Conservation (phyloP, 1,140 invertebrate genomes). For the Drosophila paulistorum region DNA sequence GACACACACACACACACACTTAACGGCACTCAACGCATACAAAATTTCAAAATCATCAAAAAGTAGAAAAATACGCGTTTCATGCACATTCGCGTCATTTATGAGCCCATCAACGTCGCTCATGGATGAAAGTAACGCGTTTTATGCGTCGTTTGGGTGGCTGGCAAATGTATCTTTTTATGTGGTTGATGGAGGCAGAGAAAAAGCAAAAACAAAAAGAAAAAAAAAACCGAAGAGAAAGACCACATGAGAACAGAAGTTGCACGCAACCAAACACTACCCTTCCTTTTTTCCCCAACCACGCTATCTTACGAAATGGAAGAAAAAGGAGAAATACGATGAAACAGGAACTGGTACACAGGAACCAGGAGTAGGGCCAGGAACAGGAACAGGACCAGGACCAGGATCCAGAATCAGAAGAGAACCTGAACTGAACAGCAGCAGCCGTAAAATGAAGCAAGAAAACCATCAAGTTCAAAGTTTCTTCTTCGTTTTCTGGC, state of each 20-base stretch:
- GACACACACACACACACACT: slow-evolving; percentile 33
- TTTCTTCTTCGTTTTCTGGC: slow-evolving; percentile 52
- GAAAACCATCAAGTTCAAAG: slow-evolving; percentile 78
- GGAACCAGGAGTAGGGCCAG: neutral
- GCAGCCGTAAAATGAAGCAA: slow-evolving; percentile 65
- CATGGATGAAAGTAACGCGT: slow-evolving; percentile 81
- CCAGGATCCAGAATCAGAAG: neutral
- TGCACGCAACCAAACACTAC: slow-evolving; percentile 2
- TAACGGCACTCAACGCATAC: slow-evolving; percentile 81
- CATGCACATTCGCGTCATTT: slow-evolving; percentile 81
- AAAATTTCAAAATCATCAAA: slow-evolving; percentile 82
- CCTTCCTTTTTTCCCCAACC: neutral
- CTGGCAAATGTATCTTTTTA: slow-evolving; percentile 81
- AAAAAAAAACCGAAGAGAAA: neutral
- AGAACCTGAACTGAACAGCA: neutral
- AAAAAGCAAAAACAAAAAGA: too few species aligned
- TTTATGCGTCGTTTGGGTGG: slow-evolving; percentile 80
- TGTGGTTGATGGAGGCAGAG: slow-evolving; percentile 42
- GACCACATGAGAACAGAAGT: slow-evolving; percentile 37
- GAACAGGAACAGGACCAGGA: neutral
- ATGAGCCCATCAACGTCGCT: slow-evolving; percentile 82
- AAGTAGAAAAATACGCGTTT: slow-evolving; percentile 81
- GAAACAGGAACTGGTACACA: neutral
- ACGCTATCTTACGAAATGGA: neutral
- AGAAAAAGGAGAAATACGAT: neutral